Evolutionary conservation across 2,888 invertebrate genomes (phyloP), one percentile per base, ranked within the genome.

Genomic region (Drosophila recens): DNA sequence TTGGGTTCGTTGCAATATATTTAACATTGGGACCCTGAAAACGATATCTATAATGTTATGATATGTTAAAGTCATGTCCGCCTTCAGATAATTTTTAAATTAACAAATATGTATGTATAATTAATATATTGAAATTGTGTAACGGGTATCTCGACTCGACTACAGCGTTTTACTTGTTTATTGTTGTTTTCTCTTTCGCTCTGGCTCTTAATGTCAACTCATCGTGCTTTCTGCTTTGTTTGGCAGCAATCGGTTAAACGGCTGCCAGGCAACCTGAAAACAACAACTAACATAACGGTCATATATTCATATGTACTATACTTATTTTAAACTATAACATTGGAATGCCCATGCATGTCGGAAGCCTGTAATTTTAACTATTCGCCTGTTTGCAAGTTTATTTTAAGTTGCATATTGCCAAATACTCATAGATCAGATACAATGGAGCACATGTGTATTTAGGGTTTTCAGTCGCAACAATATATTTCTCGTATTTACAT

Each of bases 171-270:
- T 30, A 30, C n/a, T 38, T 38, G n/a, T 13, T 15, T 58, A 17
- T 6, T 13, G 23, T 27, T 27, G 23, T 36, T 48, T 5, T 38
- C 8, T 33, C 23, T 45, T 23, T 46, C 30, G 30, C 30, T 42
- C 27, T 40, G 17, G 36, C 40, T 45, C 36, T 65, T 65, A 46
- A 13, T 66, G 78, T 40, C 48, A 72, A 66, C 53, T 73, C 67
- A 72, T 72, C 45, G 61, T 49, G 30, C n/a, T 70, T 57, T 53
- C 20, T 34, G 15, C 27, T 77, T 56, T 46, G 53, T 53, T 63
- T 42, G 33, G 30, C 45, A 48, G 52, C 54, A 42, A 20, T 48
- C 40, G 42, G 42, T 36, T 43, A 57, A 56, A 15, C 36, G 38
- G 45, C 53, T 61, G 49, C 52, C 17, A 23, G 54, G 58, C 38